A percentile compares a stretch with the other conserved stretches of the same genome.
phyloP scores from a whole-genome alignment of 2,888 invertebrate species.

The Brachyopa scutellaris region DNA sequence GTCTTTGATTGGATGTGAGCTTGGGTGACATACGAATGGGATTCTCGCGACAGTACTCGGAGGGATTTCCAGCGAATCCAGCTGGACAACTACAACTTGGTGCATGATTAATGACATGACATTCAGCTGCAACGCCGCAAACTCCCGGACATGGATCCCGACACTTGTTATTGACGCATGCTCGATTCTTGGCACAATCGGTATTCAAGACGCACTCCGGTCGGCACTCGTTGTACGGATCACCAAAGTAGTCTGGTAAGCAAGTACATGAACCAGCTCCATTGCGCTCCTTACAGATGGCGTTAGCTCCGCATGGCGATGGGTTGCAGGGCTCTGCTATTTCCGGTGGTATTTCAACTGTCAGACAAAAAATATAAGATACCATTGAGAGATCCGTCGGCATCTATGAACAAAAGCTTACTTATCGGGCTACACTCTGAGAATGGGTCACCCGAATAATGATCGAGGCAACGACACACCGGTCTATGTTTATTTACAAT shows the following conservation, averaged over 20 bases:
- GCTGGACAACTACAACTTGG: slow-evolving; percentile 91
- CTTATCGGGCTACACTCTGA: slow-evolving; percentile 86
- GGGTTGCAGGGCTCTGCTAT: slow-evolving; percentile 89
- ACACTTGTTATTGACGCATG: slow-evolving; percentile 93
- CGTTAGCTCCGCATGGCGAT: slow-evolving; percentile 93
- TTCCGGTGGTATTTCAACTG: slow-evolving; percentile 83
- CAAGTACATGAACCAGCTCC: slow-evolving; percentile 93
- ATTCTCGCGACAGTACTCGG: slow-evolving; percentile 83
- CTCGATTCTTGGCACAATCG: slow-evolving; percentile 89
- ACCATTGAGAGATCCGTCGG: slow-evolving; percentile 15
- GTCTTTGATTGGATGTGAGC: slow-evolving; percentile 78
- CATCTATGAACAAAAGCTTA: slow-evolving; percentile 79
- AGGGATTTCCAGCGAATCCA: slow-evolving; percentile 91
- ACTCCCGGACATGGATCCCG: slow-evolving; percentile 91
- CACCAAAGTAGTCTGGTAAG: slow-evolving; percentile 91
- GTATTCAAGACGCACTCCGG: slow-evolving; percentile 93
- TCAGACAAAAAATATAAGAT: slow-evolving; percentile 48
- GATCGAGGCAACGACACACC: slow-evolving; percentile 90
- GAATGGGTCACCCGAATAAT: slow-evolving; percentile 93
- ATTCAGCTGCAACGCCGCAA: slow-evolving; percentile 91
- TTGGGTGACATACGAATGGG: slow-evolving; percentile 83
- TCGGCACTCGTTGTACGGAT: slow-evolving; percentile 92
- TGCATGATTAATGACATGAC: slow-evolving; percentile 90
- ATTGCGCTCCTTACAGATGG: slow-evolving; percentile 91
- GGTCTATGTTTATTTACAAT: slow-evolving; percentile 92